A percentile compares a stretch with the other conserved stretches of the same genome.
These are phyloP conservation scores for Fringilla coelebs DNA, from an alignment of 2,797 vertebrate genomes.

Conservation along the genomic window DNA sequence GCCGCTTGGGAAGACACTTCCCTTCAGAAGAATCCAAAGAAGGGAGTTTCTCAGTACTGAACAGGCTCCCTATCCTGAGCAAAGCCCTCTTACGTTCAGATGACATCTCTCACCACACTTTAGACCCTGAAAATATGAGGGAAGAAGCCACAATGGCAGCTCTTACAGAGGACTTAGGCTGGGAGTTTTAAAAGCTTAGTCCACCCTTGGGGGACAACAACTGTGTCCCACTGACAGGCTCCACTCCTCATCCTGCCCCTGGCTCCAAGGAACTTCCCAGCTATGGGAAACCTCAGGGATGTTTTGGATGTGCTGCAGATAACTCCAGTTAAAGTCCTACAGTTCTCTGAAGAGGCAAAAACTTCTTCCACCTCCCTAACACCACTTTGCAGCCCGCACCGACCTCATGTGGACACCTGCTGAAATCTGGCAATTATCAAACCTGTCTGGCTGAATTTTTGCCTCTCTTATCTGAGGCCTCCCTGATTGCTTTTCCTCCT, in stretches of 20 bases:
- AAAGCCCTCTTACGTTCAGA: not conserved
- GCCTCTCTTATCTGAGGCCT: conserved; percentile 2
- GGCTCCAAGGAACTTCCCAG: not conserved
- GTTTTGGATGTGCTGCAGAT: not conserved
- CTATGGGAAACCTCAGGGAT: not conserved
- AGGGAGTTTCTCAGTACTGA: not conserved
- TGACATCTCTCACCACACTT: not conserved
- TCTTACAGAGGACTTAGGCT: not conserved
- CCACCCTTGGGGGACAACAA: not conserved
- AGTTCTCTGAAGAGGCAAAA: not conserved
- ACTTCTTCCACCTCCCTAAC: not conserved
- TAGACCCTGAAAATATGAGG: not conserved
- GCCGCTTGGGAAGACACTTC: not conserved
- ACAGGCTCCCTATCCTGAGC: not conserved
- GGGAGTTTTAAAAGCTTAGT: not conserved
- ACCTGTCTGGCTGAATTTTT: not conserved
- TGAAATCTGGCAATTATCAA: not conserved
- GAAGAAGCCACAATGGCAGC: not conserved
- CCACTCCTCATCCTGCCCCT: not conserved
- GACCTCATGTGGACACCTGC: not conserved
- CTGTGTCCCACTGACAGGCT: not conserved
- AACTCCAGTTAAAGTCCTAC: not conserved
- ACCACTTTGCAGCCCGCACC: not conserved
- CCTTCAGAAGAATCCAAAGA: not conserved
- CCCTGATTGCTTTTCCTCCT: not conserved